These are phyloP conservation scores for Diadegma fenestrale DNA, from an alignment of 2,888 invertebrate species.

Conservation along the genomic window DNA sequence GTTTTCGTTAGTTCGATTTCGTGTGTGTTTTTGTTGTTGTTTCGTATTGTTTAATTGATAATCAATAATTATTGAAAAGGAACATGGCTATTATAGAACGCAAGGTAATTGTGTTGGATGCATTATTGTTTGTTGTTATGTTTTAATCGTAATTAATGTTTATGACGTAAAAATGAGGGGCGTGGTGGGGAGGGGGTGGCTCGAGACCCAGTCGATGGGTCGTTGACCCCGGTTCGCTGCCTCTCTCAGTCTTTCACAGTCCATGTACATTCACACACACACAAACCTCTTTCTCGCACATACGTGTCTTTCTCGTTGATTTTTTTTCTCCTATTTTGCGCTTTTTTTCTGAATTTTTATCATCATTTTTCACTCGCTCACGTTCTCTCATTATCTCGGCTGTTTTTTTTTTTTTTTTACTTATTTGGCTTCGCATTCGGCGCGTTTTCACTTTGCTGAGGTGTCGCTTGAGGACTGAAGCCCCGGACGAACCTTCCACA, in stretches of 20 bases:
- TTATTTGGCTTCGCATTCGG: constrained; percentile 12
- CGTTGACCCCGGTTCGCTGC: constrained; percentile 78
- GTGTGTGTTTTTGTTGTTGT: constrained; percentile 56
- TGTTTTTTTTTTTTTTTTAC: constrained; percentile 30
- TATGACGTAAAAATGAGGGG: constrained; percentile 82
- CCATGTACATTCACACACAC: constrained; percentile 78
- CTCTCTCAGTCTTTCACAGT: constrained; percentile 82
- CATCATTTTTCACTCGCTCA: constrained; percentile 36
- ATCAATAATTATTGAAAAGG: constrained; percentile 78
- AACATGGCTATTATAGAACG: constrained; percentile 81
- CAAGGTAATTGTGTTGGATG: constrained; percentile 78
- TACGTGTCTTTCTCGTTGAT: constrained; percentile 52
- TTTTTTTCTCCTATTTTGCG: constrained; percentile 37
- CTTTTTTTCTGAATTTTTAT: constrained; percentile 17
- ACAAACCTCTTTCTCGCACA: constrained; percentile 71
- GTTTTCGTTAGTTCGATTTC: constrained; percentile 67
- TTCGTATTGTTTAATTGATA: constrained; percentile 69
- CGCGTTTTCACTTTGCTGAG: constrained; percentile 11
- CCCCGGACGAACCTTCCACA: constrained; percentile 39
- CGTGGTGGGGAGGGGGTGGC: constrained; percentile 73
- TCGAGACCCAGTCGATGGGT: constrained; percentile 76
- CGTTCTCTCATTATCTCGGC: constrained; percentile 41
- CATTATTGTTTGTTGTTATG: constrained; percentile 76
- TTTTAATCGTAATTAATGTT: constrained; percentile 81
- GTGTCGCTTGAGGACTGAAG: background rate